A percentile compares a stretch with the other conserved stretches of the same genome.
Evolutionary conservation across 2,797 vertebrate genomes (phyloP).

Genomic region (Atherinosoma microstoma): DNA sequence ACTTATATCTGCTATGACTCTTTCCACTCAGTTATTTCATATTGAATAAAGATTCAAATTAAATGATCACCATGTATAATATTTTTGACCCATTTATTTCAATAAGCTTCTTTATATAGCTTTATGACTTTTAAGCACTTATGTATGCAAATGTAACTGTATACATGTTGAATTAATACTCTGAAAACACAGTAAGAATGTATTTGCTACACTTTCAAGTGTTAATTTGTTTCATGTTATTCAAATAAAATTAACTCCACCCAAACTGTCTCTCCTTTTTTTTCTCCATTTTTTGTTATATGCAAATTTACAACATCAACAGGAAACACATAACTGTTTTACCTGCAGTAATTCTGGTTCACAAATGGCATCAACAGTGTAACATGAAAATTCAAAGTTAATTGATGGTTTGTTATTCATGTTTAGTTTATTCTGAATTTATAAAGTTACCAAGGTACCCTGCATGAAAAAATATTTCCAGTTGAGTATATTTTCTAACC

Average conservation of each 20-base stretch:
- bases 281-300: neutral
- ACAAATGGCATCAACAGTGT: neutral
- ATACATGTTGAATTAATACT: neutral
- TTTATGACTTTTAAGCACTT: neutral
- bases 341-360: neutral
- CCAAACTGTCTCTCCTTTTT: neutral
- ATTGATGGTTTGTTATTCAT: neutral
- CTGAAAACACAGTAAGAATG: neutral
- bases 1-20: neutral
- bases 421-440: neutral
- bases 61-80: neutral
- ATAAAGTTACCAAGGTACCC: neutral
- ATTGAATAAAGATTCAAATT: neutral
- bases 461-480: neutral
- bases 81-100: neutral
- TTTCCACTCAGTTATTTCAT: neutral
- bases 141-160: neutral
- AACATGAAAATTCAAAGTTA: neutral
- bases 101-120: neutral
- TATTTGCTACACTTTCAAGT: neutral
- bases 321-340: too few species aligned
- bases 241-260: slow-evolving; percentile 1
- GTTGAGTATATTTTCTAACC: slow-evolving; percentile 20
- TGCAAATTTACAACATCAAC: neutral
- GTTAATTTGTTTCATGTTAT: neutral